Percentiles rank a stretch among this genome's conserved stretches.
Evolutionary conservation across 2,888 invertebrate genomes (phyloP).

Genomic region (Octodonta nipae): DNA sequence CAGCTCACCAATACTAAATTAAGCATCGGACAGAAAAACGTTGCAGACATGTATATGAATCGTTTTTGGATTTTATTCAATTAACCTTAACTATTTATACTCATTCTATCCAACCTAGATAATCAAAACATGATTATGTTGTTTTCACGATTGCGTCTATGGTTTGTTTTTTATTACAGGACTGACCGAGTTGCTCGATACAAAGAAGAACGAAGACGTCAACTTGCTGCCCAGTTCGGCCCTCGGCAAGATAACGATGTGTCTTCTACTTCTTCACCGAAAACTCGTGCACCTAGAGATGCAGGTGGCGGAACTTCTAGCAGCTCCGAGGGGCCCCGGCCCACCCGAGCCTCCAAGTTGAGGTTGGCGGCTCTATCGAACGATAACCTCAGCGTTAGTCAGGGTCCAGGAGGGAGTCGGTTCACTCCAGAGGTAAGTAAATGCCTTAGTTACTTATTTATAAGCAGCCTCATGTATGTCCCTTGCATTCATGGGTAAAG

Average conservation of each 20-base stretch:
- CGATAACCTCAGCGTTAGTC: slow-evolving; percentile 17
- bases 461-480: slow-evolving; percentile 2
- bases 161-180: no score
- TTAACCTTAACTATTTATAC: no score
- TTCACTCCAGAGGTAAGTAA: slow-evolving; percentile 17
- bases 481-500: no score
- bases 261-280: slow-evolving; percentile 5
- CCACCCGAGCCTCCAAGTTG: slow-evolving; percentile 58
- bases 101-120: no score
- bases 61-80: no score
- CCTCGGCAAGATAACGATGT: slow-evolving; percentile 6
- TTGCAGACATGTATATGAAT: no score
- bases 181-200: slow-evolving; percentile 55
- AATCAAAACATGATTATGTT: no score
- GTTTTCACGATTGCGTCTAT: no score
- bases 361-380: slow-evolving; percentile 46
- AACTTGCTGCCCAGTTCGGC: slow-evolving; percentile 45
- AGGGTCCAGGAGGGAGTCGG: slow-evolving; percentile 18
- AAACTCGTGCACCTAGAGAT: slow-evolving; percentile 5
- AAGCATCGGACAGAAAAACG: no score
- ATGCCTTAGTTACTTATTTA: no score
- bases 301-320: slow-evolving; percentile 24
- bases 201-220: slow-evolving; percentile 58
- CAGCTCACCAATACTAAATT: no score
- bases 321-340: slow-evolving; percentile 41